phyloP scores from a whole-genome alignment of 2,888 invertebrate genomes.

The Phyllotreta cruciferae region DNA sequence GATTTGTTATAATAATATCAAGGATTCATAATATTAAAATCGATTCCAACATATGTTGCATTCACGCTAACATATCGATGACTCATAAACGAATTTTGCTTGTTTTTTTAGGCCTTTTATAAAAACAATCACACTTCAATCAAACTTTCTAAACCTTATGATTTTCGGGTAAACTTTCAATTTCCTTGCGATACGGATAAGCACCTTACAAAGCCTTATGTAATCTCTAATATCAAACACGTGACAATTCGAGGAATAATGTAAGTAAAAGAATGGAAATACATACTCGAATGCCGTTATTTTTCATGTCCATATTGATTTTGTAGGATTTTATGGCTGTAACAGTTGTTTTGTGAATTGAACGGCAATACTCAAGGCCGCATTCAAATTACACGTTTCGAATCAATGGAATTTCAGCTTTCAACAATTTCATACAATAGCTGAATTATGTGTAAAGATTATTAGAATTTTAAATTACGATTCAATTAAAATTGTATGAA shows the following conservation, averaged over 20 bases:
- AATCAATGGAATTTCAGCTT: conserved; percentile 8
- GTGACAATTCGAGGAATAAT: conserved; percentile 14
- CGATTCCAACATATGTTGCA: too few species aligned
- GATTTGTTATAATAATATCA: conserved; percentile 23
- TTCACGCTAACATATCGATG: too few species aligned
- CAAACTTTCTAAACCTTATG: too few species aligned
- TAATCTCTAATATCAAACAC: conserved; percentile 4
- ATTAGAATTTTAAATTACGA: too few species aligned
- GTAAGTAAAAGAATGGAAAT: conserved; percentile 9
- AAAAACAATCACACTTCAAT: not conserved
- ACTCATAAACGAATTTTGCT: not conserved
- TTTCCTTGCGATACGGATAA: not conserved
- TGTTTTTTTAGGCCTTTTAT: not conserved
- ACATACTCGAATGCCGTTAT: conserved; percentile 13
- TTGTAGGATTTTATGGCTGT: conserved; percentile 14
- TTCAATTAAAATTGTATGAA: too few species aligned
- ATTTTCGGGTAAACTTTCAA: too few species aligned
- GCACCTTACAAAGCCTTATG: conserved; percentile 1
- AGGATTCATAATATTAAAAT: too few species aligned
- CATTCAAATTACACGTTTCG: conserved; percentile 14
- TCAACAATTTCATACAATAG: conserved; percentile 5
- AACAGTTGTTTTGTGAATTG: conserved; percentile 6
- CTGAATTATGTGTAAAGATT: not conserved
- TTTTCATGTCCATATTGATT: conserved; percentile 20
- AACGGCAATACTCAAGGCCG: conserved; percentile 13